phyloP scores from a whole-genome alignment of 2,113 vertebrate species.

The Lampris megalopsis region DNA sequence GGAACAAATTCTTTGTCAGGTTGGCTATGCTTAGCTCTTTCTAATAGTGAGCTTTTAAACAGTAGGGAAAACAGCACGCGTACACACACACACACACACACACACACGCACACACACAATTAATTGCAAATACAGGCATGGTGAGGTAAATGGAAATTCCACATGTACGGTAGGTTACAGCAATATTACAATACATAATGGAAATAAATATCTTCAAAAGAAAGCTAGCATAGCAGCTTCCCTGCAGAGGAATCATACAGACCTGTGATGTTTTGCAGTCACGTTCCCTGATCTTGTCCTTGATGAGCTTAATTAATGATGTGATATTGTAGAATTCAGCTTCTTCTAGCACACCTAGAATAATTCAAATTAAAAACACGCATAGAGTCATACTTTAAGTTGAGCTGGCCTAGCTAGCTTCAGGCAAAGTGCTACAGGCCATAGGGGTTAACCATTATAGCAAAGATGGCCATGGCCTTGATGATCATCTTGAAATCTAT shows the following conservation, averaged over 20 bases:
- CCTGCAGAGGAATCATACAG: constrained; percentile 39
- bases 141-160: too few species aligned
- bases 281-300: constrained; percentile 97
- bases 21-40: too few species aligned
- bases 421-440: neutral
- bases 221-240: neutral
- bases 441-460: too few species aligned
- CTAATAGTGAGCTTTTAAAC: too few species aligned
- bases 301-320: constrained; percentile 97
- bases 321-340: constrained; percentile 99
- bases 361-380: neutral
- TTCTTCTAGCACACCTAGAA: constrained; percentile 94
- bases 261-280: constrained; percentile 96
- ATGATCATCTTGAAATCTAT: neutral
- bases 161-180: too few species aligned
- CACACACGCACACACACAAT: neutral
- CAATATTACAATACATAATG: neutral
- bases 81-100: neutral
- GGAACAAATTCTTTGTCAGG: too few species aligned
- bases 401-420: neutral
- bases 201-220: neutral
- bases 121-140: too few species aligned
- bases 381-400: neutral
- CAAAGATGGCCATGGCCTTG: too few species aligned
- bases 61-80: too few species aligned